Evolutionary conservation across 2,888 invertebrate genomes (phyloP).

Genomic region (Lycia hirtaria): DNA sequence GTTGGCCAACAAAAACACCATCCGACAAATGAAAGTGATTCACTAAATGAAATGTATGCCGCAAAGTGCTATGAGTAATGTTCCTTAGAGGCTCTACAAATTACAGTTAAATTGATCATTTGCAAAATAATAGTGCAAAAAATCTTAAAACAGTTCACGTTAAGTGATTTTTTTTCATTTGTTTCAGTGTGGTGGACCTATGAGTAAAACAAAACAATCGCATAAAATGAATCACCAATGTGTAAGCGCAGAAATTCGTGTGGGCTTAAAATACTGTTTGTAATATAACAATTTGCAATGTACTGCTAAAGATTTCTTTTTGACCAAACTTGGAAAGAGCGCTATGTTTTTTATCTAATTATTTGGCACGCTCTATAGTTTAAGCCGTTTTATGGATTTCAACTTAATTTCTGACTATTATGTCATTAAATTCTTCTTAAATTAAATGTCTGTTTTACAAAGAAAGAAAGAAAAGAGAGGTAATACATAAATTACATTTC

Average conservation of each 20-base stretch:
- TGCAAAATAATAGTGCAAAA: slow-evolving; percentile 34
- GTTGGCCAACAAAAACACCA: slow-evolving; percentile 39
- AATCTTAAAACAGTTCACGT: slow-evolving; percentile 10
- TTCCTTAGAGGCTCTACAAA: slow-evolving; percentile 34
- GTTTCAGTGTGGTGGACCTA: slow-evolving; percentile 5
- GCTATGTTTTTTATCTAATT: too few relatives aligned
- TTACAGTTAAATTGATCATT: slow-evolving; percentile 27
- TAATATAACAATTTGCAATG: too few relatives aligned
- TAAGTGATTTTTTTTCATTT: slow-evolving; percentile 2
- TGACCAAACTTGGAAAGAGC: too few relatives aligned
- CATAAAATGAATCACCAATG: not conserved
- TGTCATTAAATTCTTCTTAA: too few relatives aligned
- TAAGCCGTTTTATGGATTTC: too few relatives aligned
- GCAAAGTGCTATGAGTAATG: slow-evolving; percentile 42
- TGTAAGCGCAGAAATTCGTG: slow-evolving; percentile 2
- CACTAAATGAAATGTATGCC: slow-evolving; percentile 46
- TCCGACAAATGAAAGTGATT: slow-evolving; percentile 58
- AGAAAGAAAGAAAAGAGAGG: too few relatives aligned
- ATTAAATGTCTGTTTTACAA: too few relatives aligned
- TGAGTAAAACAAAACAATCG: not conserved
- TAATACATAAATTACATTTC: too few relatives aligned
- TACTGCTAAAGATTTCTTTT: too few relatives aligned
- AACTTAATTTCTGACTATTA: too few relatives aligned
- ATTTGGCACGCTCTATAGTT: too few relatives aligned
- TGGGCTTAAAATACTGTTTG: not conserved